These are phyloP conservation scores for Conops quadrifasciatus DNA, from an alignment of 2,888 invertebrate genomes.

Conservation along the genomic window DNA sequence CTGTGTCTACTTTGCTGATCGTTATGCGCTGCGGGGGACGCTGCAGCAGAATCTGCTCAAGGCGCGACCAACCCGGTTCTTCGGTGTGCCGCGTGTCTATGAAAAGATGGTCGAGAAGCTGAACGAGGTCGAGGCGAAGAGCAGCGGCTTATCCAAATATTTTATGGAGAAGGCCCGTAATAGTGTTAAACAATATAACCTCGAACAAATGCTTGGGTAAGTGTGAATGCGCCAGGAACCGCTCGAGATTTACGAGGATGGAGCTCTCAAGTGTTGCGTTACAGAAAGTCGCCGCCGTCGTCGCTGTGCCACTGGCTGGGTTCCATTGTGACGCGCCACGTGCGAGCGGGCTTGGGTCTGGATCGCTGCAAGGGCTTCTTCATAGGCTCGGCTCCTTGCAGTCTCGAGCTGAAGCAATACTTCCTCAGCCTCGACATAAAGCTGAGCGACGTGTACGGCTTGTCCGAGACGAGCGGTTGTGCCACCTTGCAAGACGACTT, in stretches of 20 bases:
- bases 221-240: constrained; percentile 18
- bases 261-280: not conserved
- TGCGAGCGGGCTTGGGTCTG: constrained; percentile 80
- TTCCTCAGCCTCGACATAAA: constrained; percentile 86
- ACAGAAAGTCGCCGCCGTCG: constrained; percentile 29
- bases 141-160: constrained; percentile 73
- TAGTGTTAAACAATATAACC: constrained; percentile 70
- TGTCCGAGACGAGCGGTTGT: constrained; percentile 88
- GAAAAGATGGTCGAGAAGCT: constrained; percentile 92
- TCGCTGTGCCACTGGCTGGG: constrained; percentile 53
- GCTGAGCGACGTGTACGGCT: constrained; percentile 84
- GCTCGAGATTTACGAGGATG: not conserved
- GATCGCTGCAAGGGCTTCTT: constrained; percentile 73
- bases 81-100: constrained; percentile 91
- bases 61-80: constrained; percentile 81
- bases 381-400: constrained; percentile 85
- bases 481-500: constrained; percentile 63
- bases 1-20: constrained; percentile 82
- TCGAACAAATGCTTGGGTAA: constrained; percentile 69
- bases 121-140: constrained; percentile 74
- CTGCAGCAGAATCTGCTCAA: constrained; percentile 76
- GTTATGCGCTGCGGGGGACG: constrained; percentile 85
- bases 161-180: constrained; percentile 75
- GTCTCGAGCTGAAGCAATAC: constrained; percentile 81
- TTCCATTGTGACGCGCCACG: constrained; percentile 76